Evolutionary conservation across 92 coral and sea anemone genomes (phyloP).

Genomic region (Umimayanthus chanpuru): DNA sequence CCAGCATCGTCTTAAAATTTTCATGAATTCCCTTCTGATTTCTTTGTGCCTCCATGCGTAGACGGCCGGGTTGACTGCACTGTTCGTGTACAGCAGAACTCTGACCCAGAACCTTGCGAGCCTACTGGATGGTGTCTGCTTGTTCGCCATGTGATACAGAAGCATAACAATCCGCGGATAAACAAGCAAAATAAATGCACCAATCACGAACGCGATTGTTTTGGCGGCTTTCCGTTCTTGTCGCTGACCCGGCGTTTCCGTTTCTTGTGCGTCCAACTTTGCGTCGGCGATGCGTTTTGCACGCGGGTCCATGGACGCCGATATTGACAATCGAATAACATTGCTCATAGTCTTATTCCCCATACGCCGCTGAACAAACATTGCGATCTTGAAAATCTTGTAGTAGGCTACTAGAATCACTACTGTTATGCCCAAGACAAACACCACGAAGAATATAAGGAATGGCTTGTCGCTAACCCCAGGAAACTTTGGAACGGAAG

Average conservation of each 20-base stretch:
- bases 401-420: slow-evolving; percentile 73
- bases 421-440: slow-evolving; percentile 71
- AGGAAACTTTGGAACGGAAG: slow-evolving; percentile 84
- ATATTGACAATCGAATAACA: slow-evolving; percentile 51
- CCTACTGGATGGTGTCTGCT: slow-evolving; percentile 53
- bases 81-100: slow-evolving; percentile 75
- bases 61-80: slow-evolving; percentile 78
- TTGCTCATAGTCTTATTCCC: slow-evolving; percentile 48
- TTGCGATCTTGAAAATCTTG: slow-evolving; percentile 77
- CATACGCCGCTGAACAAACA: slow-evolving; percentile 54
- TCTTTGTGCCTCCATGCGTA: slow-evolving; percentile 85
- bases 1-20: slow-evolving; percentile 55
- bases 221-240: slow-evolving; percentile 88
- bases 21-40: slow-evolving; percentile 71
- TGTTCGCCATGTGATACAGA: slow-evolving; percentile 72
- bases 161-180: slow-evolving; percentile 86
- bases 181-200: slow-evolving; percentile 78
- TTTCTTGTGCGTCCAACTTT: slow-evolving; percentile 22
- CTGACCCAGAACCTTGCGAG: slow-evolving; percentile 90
- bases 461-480: slow-evolving; percentile 83
- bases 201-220: slow-evolving; percentile 90
- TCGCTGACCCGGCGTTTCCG: slow-evolving; percentile 47
- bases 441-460: slow-evolving; percentile 76
- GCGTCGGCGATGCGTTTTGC: slow-evolving; percentile 49
- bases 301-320: slow-evolving; percentile 49